Base-by-base conservation (phyloP, 1,140 invertebrate species). In the Microvelia longipes region DNA sequence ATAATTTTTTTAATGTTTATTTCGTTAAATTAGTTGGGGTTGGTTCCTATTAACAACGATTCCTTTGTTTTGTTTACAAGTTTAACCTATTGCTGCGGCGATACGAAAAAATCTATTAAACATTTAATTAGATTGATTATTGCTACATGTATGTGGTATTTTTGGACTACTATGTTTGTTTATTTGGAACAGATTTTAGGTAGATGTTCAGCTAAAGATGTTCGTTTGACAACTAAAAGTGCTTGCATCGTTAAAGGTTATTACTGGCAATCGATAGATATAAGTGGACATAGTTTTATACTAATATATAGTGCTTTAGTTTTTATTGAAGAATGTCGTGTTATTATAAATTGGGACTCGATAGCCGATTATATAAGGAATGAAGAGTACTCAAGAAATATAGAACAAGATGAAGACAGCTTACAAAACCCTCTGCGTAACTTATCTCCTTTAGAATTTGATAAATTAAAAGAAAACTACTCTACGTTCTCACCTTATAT, bases 231-330 rank as follows among this genome's bases (percentile, higher is more conserved):
- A 68, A 83, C 81, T n/a, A 90, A 90, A 83, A 78, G 82, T 1
- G 78, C 79, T 62, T 95, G 93, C 76, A 76, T 92, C 1, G 85
- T 86, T 76, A 86, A 84, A 73, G 91, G 91, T 0, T 82, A 86
- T 76, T 86, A 88, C 73, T 98, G 95, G 95, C 86, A 90, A 76
- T 90, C 93, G 19, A 91, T 98, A 77, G 95, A 98, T 78, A 89
- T 98, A 74, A 98, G 95, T 13, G 94, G 96, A 0, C 96, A 98
- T 78, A 88, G 90, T 2, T 98, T 98, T 80, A 89, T 98, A 35
- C 82, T 98, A 2, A 92, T 98, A 66, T 96, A 96, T 79, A 93
- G 92, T 30, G 90, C 90, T 74, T 82, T 98, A 69, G 85, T 96
- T 65, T 85, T 98, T 60, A 89, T 93, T 19, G 96, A 98, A 82